Conservation (phyloP, 2,113 vertebrate species). For the Platichthys flesus region DNA sequence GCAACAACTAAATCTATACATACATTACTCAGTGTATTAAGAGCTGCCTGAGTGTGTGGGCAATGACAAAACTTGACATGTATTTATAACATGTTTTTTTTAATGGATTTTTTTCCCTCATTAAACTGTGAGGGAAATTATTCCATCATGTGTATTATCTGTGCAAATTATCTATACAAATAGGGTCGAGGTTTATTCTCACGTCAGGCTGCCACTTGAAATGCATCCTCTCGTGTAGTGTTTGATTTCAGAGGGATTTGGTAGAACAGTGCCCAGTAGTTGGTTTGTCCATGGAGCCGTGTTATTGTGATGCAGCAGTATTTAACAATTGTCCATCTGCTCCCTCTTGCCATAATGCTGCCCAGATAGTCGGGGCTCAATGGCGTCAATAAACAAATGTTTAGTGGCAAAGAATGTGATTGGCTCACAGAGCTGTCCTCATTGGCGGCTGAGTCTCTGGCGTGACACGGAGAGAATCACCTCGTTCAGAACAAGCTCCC, state of each 20-base stretch:
- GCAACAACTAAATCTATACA: no score
- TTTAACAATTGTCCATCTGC: conserved; percentile 53
- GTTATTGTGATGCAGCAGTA: conserved; percentile 3
- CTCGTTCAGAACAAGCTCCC: no score
- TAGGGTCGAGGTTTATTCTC: conserved; percentile 18
- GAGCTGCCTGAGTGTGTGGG: no score
- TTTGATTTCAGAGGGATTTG: conserved; percentile 30
- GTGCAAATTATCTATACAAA: background rate
- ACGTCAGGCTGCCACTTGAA: conserved; percentile 1
- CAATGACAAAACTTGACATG: no score
- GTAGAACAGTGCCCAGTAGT: conserved; percentile 7
- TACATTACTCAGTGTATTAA: no score
- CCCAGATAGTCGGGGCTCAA: conserved; percentile 24
- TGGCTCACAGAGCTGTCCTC: conserved; percentile 4
- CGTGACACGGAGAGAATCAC: background rate
- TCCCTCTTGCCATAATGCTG: conserved; percentile 22
- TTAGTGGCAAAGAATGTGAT: conserved; percentile 20
- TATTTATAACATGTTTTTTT: no score
- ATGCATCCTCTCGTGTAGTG: conserved; percentile 6
- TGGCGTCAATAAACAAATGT: conserved; percentile 55
- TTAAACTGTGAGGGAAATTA: no score
- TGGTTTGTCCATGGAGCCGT: conserved; percentile 30
- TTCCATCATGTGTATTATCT: no score
- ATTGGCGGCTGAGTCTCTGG: background rate
- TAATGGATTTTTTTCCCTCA: no score